These are phyloP conservation scores for Epinephelus coioides DNA, from an alignment of 2,797 vertebrate species.

Conservation along the genomic window DNA sequence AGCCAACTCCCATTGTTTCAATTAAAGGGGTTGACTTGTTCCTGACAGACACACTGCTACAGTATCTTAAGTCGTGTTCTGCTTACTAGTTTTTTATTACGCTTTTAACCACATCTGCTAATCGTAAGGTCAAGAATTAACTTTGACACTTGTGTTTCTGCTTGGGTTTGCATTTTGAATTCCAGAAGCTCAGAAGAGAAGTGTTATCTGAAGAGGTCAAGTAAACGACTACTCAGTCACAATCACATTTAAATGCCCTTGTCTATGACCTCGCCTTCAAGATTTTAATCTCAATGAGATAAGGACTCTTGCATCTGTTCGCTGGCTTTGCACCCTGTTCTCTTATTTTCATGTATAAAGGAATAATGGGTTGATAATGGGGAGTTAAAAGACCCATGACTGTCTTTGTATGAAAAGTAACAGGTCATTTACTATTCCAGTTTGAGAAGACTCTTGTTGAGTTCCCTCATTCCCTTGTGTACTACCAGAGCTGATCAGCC, in stretches of 20 bases:
- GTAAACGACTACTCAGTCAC: neutral
- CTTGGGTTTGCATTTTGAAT: conserved; percentile 4
- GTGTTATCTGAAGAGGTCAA: neutral
- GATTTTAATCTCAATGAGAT: neutral
- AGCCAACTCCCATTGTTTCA: too few relatives aligned
- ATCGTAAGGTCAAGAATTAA: neutral
- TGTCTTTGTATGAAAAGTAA: neutral
- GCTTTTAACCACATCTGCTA: neutral
- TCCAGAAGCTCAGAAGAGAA: neutral
- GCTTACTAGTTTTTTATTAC: neutral
- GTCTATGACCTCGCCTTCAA: neutral
- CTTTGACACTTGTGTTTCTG: neutral
- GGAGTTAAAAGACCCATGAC: neutral
- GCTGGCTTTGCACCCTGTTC: neutral
- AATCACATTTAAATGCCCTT: neutral
- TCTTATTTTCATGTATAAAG: conserved; percentile 11
- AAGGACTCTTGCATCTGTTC: conserved; percentile 3
- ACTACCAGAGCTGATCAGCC: neutral
- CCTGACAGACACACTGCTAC: too few relatives aligned
- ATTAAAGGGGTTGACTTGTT: too few relatives aligned
- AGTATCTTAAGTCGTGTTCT: neutral
- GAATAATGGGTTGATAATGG: neutral
- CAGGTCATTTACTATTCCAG: neutral
- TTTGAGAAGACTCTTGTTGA: neutral
- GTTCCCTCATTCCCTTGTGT: neutral